A percentile compares a stretch with the other conserved stretches of the same genome.
Conservation (phyloP, 2,113 vertebrate species). For the Oncorhynchus gorbuscha region DNA sequence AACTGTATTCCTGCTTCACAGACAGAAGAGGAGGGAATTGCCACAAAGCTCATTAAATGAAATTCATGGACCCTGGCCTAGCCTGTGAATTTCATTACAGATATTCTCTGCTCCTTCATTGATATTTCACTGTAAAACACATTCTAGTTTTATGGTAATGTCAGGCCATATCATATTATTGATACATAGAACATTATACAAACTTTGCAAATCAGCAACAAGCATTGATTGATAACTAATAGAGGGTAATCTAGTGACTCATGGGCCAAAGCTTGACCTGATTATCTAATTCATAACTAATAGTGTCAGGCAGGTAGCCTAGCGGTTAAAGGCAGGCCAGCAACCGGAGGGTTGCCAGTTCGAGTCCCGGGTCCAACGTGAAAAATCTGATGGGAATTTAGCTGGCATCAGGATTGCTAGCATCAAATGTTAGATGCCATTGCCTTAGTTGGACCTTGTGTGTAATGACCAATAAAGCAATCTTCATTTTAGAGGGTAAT, state of each 20-base stretch:
- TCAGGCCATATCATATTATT: neutral
- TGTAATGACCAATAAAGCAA: too few relatives aligned
- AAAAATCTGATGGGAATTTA: too few relatives aligned
- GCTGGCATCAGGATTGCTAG: too few relatives aligned
- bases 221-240: neutral
- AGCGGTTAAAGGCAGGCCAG: too few relatives aligned
- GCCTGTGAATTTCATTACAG: constrained; percentile 57
- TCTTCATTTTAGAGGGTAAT: too few relatives aligned
- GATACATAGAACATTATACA: neutral
- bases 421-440: too few relatives aligned
- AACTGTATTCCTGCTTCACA: constrained; percentile 41
- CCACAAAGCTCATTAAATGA: constrained; percentile 56
- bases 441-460: too few relatives aligned
- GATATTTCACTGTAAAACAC: constrained; percentile 52
- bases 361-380: too few relatives aligned
- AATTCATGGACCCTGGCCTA: constrained; percentile 50
- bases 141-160: constrained; percentile 34
- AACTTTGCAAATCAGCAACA: neutral
- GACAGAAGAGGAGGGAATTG: constrained; percentile 26
- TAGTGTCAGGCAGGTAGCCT: too few relatives aligned
- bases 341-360: too few relatives aligned
- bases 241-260: neutral
- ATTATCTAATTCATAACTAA: neutral
- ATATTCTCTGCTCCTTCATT: constrained; percentile 54
- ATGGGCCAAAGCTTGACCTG: neutral